Evolutionary conservation across 2,888 invertebrate genomes (phyloP), one percentile per base, ranked within the genome.

Genomic region (Iselma pallidipennis): DNA sequence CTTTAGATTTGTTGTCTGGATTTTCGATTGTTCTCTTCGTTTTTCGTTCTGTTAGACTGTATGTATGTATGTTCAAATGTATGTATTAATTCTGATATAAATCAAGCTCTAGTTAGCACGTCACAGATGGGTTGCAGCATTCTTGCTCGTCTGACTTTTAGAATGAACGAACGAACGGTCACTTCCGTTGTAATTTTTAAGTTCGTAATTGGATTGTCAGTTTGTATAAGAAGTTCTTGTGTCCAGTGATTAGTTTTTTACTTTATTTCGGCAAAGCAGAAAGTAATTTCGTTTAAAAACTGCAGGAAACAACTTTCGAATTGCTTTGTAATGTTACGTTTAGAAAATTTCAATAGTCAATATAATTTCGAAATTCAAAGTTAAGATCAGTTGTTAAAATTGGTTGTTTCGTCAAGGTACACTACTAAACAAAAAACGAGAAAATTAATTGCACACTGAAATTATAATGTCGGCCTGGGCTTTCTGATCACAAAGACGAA

Each of bases 101-200:
- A 61, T 57, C 49, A 61, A 61, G 61, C 37, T 57, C 57, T 42
- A 61, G 53, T 61, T 57, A 57, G 25, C 61, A 55, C 59, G 31
- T 58, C 65, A 60, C 66, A 60, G 67, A 58, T 62, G 67, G 65
- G 60, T 74, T 69, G 66, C 66, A 57, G 70, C 74, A 71, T 74
- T 73, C 74, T 66, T 71, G 63, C 61, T 66, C 71, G 71, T 72
- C 71, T 70, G 69, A 66, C 63, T 68, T 72, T 19, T 45, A 45
- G 45, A 45, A 45, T 45, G 45, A 42, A 42, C 42, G 42, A 66
- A 70, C 66, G 68, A 61, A 72, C 71, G 70, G 73, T 72, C 69
- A 72, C 71, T 75, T 75, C 74, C 75, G 71, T 71, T 73, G 72
- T 69, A 69, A 72, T 71, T 73, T 74, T 74, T 70, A 69, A 69